Conservation (phyloP, 2,888 invertebrate species). For the Lasioglossum lativentre region DNA sequence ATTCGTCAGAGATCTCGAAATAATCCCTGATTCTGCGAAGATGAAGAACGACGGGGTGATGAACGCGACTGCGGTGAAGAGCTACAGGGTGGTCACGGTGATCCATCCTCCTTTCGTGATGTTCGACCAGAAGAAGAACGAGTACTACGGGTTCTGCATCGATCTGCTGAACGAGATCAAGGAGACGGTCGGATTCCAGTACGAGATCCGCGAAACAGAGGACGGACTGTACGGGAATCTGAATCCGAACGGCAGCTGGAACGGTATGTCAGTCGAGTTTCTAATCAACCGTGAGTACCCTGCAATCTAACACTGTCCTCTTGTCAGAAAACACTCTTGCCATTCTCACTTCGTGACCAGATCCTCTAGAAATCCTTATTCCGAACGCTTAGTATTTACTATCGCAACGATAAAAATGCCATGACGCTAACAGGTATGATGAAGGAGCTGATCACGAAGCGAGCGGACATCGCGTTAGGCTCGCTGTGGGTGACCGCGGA, state of each 20-base stretch:
- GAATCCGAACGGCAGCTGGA: constrained; percentile 94
- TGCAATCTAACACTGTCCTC: too few relatives aligned
- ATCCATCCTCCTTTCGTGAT: constrained; percentile 95
- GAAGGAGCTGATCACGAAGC: constrained; percentile 92
- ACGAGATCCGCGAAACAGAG: constrained; percentile 92
- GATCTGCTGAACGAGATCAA: constrained; percentile 96
- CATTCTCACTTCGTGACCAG: too few relatives aligned
- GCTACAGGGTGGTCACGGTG: constrained; percentile 94
- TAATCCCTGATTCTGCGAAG: constrained; percentile 41
- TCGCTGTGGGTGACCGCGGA: constrained; percentile 99
- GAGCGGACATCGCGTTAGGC: constrained; percentile 97
- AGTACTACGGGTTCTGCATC: constrained; percentile 94
- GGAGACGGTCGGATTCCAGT: constrained; percentile 94
- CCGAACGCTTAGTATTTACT: too few relatives aligned
- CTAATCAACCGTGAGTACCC: too few relatives aligned
- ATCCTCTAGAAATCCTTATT: too few relatives aligned
- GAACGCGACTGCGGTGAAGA: constrained; percentile 92
- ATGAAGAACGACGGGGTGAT: constrained; percentile 84
- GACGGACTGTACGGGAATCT: constrained; percentile 95
- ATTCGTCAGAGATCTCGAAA: background rate
- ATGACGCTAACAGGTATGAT: constrained; percentile 87
- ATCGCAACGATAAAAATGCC: too few relatives aligned
- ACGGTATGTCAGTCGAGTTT: constrained; percentile 75
- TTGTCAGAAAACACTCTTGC: too few relatives aligned
- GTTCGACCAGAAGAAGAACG: constrained; percentile 86